Base-by-base conservation (phyloP, 2,888 invertebrate species). In the Periphyllus acericola region DNA sequence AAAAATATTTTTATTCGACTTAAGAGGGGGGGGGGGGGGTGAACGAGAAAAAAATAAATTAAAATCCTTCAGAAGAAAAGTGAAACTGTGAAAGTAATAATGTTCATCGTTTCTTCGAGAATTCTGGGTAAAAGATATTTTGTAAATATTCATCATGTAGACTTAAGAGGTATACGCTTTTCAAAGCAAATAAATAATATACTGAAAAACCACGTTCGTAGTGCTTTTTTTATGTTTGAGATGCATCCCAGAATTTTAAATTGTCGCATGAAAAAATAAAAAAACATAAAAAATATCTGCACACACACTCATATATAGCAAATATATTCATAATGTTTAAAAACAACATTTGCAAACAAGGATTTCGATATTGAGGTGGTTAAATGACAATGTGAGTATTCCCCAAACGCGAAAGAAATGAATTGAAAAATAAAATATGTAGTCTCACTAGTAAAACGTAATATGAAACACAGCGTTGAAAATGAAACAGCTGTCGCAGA, bases 131-230 rank as follows among this genome's bases (percentile, higher is more conserved):
- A 46, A 66, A 76, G 19, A 66, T 32, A 66, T 76, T 84, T 76
- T 68, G 75, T 76, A 84, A 76, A 84, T 84, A 84, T 68, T 84
- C 46, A 76, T 84, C 46, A 32, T 84, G 76, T 66, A n/a, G 19
- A 46, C 46, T 84, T 84, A 25, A 66, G 32, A 66, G 40, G 40
- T 32, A 66, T 17, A 66, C 36, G 74, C 8, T 74, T 74, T 29
- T 60, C 36, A 75, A 75, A 60, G 68, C 9, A 83, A 83, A 75
- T 29, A 75, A 52, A 46, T 40, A 40, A 72, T 82, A 72, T 52
- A 52, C 19, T n/a, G 36, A 66, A 66, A 80, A 19, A 34, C 25
- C 36, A 60, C 21, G 60, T 32, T 68, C 21, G 8, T 32, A 14
- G 32, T 5, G 32, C 25, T 82, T 82, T 9, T 72, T 40, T 81